Percentiles rank a stretch among this genome's conserved stretches.
Evolutionary conservation across 2,888 invertebrate species (phyloP).

Genomic region (Conomelus anceps): DNA sequence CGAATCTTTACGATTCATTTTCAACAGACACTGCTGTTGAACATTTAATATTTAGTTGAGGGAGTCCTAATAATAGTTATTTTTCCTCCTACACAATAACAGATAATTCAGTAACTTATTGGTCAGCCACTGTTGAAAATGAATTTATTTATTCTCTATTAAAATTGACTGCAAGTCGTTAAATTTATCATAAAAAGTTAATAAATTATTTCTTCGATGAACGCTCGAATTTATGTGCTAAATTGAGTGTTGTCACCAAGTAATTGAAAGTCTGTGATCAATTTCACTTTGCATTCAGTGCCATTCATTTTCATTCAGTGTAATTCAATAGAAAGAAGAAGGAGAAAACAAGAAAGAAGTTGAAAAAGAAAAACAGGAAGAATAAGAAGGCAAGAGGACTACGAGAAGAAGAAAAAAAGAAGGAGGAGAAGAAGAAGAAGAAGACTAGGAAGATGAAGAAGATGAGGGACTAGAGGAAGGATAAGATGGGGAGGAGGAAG

Average conservation of each 20-base stretch:
- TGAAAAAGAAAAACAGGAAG: not conserved
- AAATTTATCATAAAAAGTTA: too few relatives aligned
- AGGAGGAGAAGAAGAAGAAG: not conserved
- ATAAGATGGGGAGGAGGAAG: too few relatives aligned
- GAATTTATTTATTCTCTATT: too few relatives aligned
- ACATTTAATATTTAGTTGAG: too few relatives aligned
- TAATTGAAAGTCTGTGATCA: not conserved
- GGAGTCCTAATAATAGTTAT: too few relatives aligned
- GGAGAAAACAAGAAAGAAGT: not conserved
- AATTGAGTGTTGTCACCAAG: not conserved
- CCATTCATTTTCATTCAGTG: not conserved
- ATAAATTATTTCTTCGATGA: not conserved
- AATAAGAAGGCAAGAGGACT: not conserved
- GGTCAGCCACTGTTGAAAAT: too few relatives aligned
- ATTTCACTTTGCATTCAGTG: not conserved
- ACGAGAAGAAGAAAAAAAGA: not conserved
- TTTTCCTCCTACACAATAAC: too few relatives aligned
- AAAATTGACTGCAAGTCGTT: too few relatives aligned
- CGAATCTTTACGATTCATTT: too few relatives aligned
- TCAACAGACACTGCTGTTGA: too few relatives aligned
- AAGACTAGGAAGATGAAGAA: not conserved
- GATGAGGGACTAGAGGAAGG: not conserved
- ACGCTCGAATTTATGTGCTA: not conserved
- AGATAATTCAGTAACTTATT: too few relatives aligned
- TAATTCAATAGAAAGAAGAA: not conserved